These are phyloP conservation scores for Phengaris arion DNA, from an alignment of 2,888 invertebrate species.

Conservation along the genomic window DNA sequence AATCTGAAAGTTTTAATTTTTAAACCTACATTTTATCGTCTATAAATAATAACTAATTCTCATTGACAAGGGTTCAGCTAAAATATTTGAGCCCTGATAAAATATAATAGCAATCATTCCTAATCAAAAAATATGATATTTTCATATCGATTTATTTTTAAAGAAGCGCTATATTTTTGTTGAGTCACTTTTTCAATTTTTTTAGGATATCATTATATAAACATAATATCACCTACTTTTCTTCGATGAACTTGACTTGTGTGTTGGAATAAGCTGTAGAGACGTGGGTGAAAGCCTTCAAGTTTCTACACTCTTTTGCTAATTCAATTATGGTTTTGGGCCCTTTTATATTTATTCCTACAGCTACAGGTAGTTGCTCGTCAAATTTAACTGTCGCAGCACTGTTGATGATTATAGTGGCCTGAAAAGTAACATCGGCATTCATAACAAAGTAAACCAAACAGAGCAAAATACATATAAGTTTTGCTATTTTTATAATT, in stretches of 20 bases:
- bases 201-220: not conserved
- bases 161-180: no score
- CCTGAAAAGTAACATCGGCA: slow-evolving; percentile 45
- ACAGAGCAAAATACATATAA: not conserved
- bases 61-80: no score
- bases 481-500: not conserved
- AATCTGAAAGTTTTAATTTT: slow-evolving; percentile 59
- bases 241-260: slow-evolving; percentile 85
- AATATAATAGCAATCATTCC: no score
- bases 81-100: no score
- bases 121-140: no score
- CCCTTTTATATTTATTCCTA: slow-evolving; percentile 89
- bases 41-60: no score
- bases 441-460: not conserved
- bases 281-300: slow-evolving; percentile 80
- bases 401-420: slow-evolving; percentile 66
- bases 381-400: slow-evolving; percentile 84
- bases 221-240: slow-evolving; percentile 67
- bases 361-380: slow-evolving; percentile 86
- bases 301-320: slow-evolving; percentile 84
- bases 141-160: no score
- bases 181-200: not conserved
- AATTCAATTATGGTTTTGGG: slow-evolving; percentile 86
- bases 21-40: no score
- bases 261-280: slow-evolving; percentile 82